Base-by-base conservation (phyloP, 1,140 invertebrate genomes). In the Calliopsis andreniformis region DNA sequence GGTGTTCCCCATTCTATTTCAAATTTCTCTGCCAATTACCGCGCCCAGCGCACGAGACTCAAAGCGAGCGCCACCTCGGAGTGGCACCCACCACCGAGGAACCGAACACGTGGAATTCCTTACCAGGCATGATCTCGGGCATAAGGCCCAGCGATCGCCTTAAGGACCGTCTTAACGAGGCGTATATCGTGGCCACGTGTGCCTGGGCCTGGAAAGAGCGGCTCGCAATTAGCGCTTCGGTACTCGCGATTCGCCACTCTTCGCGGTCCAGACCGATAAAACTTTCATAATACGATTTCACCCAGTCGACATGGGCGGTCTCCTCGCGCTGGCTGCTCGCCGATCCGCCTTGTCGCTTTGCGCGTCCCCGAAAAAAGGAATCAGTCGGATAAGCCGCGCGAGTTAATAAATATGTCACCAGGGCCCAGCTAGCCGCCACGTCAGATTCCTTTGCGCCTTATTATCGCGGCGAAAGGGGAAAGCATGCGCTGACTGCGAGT, bases 161-260 rank as follows among this genome's bases (percentile, higher is more conserved):
- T 61, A 69, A 62, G 82, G 71, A 79, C 76, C 82, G 76, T 77
- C 80, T 83, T 83, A 83, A 83, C 80, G 82, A 80, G 75, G 58
- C 66, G 63, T 76, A 68, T 61, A 79, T 53, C 58, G 64, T 49
- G 35, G 64, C 53, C 61, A 51, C 76, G 58, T 75, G 69, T 55
- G 75, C 47, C 61, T 18, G 58, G 42, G 39, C 59, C 16, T 82
- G 63, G 77, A 69, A 49, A 59, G 49, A 77, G 69, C 67, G 53
- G 62, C 47, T 78, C 66, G 77, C 83, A 87, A 87, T 87, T 87
- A 87, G 83, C 76, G 78, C 58, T 84, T 83, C 61, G 70, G 71
- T 86, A 78, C 85, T 86, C 66, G 79, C 64, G 73, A 70, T 78
- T 86, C 83, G 83, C 66, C 76, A 87, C 80, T 81, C 78, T 77